Conservation (phyloP, 1,140 invertebrate genomes). For the Lysiphlebus fabarum region DNA sequence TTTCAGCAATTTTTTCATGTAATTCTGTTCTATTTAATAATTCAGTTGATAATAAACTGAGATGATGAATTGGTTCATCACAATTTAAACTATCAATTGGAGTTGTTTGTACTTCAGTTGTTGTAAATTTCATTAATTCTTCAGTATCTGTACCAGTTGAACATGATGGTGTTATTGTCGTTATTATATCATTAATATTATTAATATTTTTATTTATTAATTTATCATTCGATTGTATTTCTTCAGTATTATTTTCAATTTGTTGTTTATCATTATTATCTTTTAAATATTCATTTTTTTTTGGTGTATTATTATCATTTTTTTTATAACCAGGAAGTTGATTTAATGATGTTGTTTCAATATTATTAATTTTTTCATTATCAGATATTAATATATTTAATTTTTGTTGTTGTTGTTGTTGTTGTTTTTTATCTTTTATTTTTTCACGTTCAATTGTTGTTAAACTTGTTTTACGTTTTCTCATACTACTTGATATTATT, state of each 20-base stretch:
- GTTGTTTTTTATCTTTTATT: slow-evolving; percentile 34
- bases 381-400: slow-evolving; percentile 30
- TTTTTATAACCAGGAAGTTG: slow-evolving; percentile 43
- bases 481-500: slow-evolving; percentile 38
- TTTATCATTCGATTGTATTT: too few relatives aligned
- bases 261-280: too few relatives aligned
- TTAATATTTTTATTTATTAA: too few relatives aligned
- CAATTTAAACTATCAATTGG: slow-evolving; percentile 39
- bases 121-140: slow-evolving; percentile 40
- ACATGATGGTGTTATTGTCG: too few relatives aligned
- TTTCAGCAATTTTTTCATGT: slow-evolving; percentile 55
- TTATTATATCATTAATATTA: too few relatives aligned
- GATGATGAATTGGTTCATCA: slow-evolving; percentile 47
- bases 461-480: slow-evolving; percentile 44
- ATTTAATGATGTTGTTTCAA: slow-evolving; percentile 46
- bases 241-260: too few relatives aligned
- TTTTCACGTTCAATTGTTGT: slow-evolving; percentile 36
- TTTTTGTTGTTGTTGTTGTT: slow-evolving; percentile 21
- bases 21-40: slow-evolving; percentile 50
- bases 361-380: slow-evolving; percentile 32
- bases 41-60: slow-evolving; percentile 48
- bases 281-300: too few relatives aligned
- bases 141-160: slow-evolving; percentile 48
- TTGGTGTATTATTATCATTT: too few relatives aligned
- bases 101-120: slow-evolving; percentile 46